phyloP scores from a whole-genome alignment of 2,888 invertebrate species.

The Rosalia funebris region DNA sequence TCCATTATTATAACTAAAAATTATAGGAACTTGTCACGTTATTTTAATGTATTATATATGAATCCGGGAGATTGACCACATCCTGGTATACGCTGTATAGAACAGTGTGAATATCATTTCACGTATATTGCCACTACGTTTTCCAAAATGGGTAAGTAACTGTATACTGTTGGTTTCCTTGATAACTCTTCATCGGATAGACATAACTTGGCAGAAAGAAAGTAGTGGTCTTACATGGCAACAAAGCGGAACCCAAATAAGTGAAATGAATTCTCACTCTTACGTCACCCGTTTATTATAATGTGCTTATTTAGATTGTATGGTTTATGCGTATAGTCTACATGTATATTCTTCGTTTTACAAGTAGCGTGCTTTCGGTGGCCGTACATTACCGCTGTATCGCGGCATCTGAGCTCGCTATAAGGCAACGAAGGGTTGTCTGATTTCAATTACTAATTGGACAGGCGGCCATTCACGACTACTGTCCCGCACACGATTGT shows the following conservation, averaged over 20 bases:
- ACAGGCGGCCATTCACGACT: constrained; percentile 53
- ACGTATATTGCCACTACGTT: too few species aligned
- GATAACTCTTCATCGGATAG: too few species aligned
- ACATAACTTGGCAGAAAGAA: constrained; percentile 17
- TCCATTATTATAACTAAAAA: too few species aligned
- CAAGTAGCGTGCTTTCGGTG: constrained; percentile 35
- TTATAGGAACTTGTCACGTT: too few species aligned
- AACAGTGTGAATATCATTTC: too few species aligned
- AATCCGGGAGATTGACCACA: too few species aligned
- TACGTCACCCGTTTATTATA: constrained; percentile 25
- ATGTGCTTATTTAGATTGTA: constrained; percentile 32
- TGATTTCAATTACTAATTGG: constrained; percentile 60
- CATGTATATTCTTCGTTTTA: constrained; percentile 30
- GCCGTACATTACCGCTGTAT: constrained; percentile 53
- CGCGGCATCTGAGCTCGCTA: constrained; percentile 52
- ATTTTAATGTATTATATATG: too few species aligned
- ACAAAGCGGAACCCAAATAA: constrained; percentile 23
- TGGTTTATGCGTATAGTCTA: constrained; percentile 21
- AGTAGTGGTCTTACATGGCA: constrained; percentile 7
- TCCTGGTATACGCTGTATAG: too few species aligned
- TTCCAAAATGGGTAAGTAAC: too few species aligned
- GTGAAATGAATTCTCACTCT: constrained; percentile 25
- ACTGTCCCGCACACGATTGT: constrained; percentile 49
- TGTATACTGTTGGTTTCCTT: too few species aligned
- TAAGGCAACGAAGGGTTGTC: constrained; percentile 52